Conservation (phyloP, 2,797 vertebrate species). For the Peromyscus nudipes region DNA sequence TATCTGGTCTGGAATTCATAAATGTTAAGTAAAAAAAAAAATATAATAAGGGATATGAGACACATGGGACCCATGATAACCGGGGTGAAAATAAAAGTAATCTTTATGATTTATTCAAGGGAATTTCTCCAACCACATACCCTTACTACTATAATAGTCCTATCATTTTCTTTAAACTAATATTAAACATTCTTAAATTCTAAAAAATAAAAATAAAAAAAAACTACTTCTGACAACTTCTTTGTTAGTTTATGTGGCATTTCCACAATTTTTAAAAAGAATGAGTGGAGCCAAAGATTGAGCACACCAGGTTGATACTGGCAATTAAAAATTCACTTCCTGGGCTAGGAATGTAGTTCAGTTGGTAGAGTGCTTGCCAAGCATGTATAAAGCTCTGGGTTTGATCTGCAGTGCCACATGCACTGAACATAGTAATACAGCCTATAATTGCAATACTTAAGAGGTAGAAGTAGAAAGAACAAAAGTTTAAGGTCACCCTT, state of each 20-base stretch:
- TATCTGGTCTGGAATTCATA: constrained; percentile 34
- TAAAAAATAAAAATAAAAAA: neutral
- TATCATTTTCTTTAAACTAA: constrained; percentile 44
- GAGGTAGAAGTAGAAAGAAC: neutral
- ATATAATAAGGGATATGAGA: constrained; percentile 36
- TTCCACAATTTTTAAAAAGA: constrained; percentile 54
- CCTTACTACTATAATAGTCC: neutral
- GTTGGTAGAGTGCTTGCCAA: neutral
- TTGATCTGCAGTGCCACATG: neutral
- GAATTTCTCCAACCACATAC: neutral
- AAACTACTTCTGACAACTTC: neutral
- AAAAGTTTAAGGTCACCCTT: neutral
- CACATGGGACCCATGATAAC: neutral
- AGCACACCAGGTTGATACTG: neutral
- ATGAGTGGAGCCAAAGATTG: neutral
- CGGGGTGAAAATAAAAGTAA: constrained; percentile 24
- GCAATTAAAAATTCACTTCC: neutral
- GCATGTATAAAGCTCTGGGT: neutral
- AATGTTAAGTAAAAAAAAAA: constrained; percentile 46
- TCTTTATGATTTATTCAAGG: constrained; percentile 44
- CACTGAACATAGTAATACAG: neutral
- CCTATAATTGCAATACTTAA: neutral
- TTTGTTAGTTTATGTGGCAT: neutral
- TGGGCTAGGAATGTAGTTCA: neutral
- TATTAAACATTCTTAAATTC: neutral